phyloP scores from a whole-genome alignment of 2,888 invertebrate species.

The Parapristionchus giblindavisi region DNA sequence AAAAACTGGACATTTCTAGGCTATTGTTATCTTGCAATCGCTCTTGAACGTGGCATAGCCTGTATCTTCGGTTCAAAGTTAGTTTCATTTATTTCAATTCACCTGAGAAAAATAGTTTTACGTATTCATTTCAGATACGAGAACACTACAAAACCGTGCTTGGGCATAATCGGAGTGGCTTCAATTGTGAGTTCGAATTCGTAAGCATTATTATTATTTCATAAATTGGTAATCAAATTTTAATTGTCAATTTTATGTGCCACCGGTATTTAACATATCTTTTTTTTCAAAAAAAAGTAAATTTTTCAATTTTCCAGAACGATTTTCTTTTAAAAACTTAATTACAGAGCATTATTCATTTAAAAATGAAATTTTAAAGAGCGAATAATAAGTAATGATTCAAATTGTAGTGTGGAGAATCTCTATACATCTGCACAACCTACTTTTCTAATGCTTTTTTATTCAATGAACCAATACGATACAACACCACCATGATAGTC shows the following conservation, averaged over 20 bases:
- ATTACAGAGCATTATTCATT: background rate
- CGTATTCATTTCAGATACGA: conserved; percentile 10
- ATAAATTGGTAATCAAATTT: too few species aligned
- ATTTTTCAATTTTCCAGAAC: background rate
- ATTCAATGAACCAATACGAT: background rate
- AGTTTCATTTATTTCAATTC: background rate
- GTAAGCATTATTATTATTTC: too few species aligned
- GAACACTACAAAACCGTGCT: background rate
- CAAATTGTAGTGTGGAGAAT: background rate
- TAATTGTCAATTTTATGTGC: too few species aligned
- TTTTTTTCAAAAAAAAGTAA: too few species aligned
- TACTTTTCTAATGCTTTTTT: background rate
- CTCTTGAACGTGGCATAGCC: conserved; percentile 9
- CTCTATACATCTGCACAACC: background rate
- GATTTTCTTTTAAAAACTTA: background rate
- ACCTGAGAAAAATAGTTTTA: background rate
- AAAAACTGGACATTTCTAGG: background rate
- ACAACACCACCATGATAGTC: conserved; percentile 5
- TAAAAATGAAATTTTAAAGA: conserved; percentile 7
- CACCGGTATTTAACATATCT: too few species aligned
- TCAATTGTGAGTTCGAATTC: conserved; percentile 7
- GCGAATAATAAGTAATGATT: background rate
- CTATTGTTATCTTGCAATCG: conserved; percentile 20
- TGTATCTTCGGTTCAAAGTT: conserved; percentile 3
- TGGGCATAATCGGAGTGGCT: background rate